Conservation (phyloP, 2,797 vertebrate genomes). For the Gallinago nigripennis region DNA sequence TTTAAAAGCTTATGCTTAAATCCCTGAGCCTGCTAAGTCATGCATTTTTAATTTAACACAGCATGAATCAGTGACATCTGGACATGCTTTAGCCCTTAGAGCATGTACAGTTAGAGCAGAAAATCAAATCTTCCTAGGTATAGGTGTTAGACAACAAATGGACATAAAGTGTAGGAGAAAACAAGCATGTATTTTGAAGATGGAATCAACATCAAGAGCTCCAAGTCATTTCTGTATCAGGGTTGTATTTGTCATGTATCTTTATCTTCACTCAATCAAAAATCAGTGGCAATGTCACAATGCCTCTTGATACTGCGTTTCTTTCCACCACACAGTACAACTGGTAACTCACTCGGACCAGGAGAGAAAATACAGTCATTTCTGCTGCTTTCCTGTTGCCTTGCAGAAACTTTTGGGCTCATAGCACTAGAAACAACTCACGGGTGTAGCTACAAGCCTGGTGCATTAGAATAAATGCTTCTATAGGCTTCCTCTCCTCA, state of each 20-base stretch:
- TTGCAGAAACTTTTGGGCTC: background rate
- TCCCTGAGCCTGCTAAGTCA: background rate
- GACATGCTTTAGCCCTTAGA: background rate
- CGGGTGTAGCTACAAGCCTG: background rate
- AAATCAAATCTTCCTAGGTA: background rate
- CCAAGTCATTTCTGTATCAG: background rate
- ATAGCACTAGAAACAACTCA: background rate
- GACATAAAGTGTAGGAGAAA: background rate
- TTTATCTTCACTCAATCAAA: background rate
- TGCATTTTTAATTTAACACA: background rate
- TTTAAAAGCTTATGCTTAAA: background rate
- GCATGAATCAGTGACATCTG: background rate
- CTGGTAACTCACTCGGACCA: background rate
- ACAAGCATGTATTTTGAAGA: background rate
- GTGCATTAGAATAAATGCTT: background rate
- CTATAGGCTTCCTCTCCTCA: background rate
- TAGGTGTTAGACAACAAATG: background rate
- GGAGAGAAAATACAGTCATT: background rate
- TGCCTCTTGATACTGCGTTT: rapidly evolving
- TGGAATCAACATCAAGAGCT: background rate
- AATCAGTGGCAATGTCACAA: background rate
- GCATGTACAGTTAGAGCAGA: background rate
- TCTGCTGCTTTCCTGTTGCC: background rate
- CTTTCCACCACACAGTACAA: rapidly evolving
- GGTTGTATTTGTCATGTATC: background rate